Evolutionary conservation across 1,140 invertebrate species (phyloP), one percentile per base, ranked within the genome.

Genomic region (Drosophila parvula): DNA sequence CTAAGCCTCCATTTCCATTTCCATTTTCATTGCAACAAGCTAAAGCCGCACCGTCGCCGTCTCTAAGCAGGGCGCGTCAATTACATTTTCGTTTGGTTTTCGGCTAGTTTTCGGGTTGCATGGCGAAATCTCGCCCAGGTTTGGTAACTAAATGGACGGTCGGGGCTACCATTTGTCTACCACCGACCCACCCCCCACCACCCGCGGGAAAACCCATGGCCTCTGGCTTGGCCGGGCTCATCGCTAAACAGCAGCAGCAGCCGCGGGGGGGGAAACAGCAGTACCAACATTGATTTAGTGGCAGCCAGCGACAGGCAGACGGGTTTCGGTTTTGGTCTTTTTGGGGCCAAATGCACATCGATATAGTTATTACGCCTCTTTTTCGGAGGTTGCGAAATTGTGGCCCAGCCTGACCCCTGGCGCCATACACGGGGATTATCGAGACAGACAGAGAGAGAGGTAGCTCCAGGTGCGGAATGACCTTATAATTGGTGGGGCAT

Each of bases 51-150:
- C 48, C 48, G 47, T 18, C 28, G n/a, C 40, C 41, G 10, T n/a
- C 30, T 43, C 48, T 34, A 57, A 69, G 41, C 43, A 44, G 61
- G 41, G 70, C 70, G 67, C 67, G 56, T 74, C 70, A 62, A 73
- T 73, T 73, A 73, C 68, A 65, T 75, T 76, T 71, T 64, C 59
- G 59, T 44, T 64, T 50, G 68, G 27, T 47, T 58, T 71, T 70
- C 65, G 43, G 36, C 12, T 28, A 30, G 57, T 30, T 40, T 48
- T 50, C 28, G 28, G 28, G 22, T 47, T 70, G 65, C 43, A 71
- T 59, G 47, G 53, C 45, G 60, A 75, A 75, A 75, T 58, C 40
- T 48, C 28, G 40, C 16, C 40, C 8, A 18, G 30, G 36, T 41
- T 50, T 47, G 67, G 67, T 59, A 45, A 65, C 55, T 18, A 58